Percentiles rank a stretch among this genome's conserved stretches.
Conservation (phyloP, 2,797 vertebrate species). For the Nyctalus aviator region DNA sequence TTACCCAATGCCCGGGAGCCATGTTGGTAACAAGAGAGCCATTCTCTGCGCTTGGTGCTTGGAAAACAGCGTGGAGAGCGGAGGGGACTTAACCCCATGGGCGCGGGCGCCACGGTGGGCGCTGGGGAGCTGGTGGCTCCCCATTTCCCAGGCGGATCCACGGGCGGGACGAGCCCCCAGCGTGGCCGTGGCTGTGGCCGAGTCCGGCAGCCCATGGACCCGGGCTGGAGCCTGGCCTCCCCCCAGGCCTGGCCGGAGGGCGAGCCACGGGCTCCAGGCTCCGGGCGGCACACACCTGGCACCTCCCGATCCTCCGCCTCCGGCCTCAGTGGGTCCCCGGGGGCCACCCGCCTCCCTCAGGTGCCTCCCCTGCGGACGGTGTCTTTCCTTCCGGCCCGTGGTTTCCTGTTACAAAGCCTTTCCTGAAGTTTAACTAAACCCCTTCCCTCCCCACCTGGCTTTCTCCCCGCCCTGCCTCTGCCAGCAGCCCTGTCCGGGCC, state of each 20-base stretch:
- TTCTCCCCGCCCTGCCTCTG: not conserved
- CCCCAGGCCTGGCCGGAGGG: not conserved
- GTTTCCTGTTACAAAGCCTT: not conserved
- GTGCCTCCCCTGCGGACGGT: not conserved
- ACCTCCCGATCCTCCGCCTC: not conserved
- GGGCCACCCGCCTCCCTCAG: not conserved
- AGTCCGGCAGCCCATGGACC: not conserved
- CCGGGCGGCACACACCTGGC: not conserved
- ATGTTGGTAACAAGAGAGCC: conserved; percentile 91
- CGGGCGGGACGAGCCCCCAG: not conserved
- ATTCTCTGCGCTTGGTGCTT: conserved; percentile 86
- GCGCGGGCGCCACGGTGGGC: conserved; percentile 55
- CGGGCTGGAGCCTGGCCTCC: not conserved
- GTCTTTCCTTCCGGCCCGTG: not conserved
- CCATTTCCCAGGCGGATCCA: not conserved
- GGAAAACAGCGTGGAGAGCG: conserved; percentile 90
- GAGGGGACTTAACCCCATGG: conserved; percentile 83
- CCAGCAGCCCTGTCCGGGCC: not conserved
- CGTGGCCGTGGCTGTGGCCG: conserved; percentile 63
- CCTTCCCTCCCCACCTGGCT: not conserved
- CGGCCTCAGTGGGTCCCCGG: not conserved
- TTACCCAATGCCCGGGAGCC: conserved; percentile 92
- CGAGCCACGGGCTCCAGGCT: not conserved
- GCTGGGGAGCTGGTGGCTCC: not conserved
- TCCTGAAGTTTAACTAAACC: not conserved